Percentiles rank a stretch among this genome's conserved stretches.
These are phyloP conservation scores for Marasmarcha lunaedactyla DNA, from an alignment of 2,888 invertebrate genomes.

Conservation along the genomic window DNA sequence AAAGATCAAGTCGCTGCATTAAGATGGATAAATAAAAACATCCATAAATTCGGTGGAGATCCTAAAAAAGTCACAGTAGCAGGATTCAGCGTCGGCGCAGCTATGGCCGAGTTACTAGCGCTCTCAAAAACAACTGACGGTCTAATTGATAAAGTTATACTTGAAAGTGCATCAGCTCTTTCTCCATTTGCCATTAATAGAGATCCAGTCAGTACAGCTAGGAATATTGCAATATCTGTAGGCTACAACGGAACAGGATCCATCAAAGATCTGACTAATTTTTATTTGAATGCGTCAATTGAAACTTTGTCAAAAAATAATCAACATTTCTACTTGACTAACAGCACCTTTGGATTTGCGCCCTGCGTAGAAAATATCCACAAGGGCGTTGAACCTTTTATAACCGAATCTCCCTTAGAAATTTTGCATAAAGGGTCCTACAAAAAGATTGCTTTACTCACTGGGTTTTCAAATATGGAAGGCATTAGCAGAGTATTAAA, in stretches of 20 bases:
- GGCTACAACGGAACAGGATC: conserved; percentile 43
- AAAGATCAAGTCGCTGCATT: conserved; percentile 87
- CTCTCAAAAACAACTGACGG: conserved; percentile 40
- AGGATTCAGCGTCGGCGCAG: conserved; percentile 85
- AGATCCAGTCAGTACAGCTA: conserved; percentile 46
- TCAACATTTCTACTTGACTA: conserved; percentile 42
- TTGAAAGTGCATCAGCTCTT: conserved; percentile 55
- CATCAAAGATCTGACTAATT: conserved; percentile 45
- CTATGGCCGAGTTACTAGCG: conserved; percentile 50
- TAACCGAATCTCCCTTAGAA: conserved; percentile 48
- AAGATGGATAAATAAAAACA: conserved; percentile 80
- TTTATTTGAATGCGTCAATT: conserved; percentile 35
- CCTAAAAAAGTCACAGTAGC: conserved; percentile 81
- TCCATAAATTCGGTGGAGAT: conserved; percentile 84
- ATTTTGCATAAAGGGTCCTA: conserved; percentile 33
- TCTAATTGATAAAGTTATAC: conserved; percentile 41
- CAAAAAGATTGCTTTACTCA: conserved; percentile 35
- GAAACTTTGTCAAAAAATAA: conserved; percentile 32
- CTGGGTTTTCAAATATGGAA: conserved; percentile 55
- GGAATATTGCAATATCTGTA: conserved; percentile 41
- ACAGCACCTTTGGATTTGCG: conserved; percentile 54
- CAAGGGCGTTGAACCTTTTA: conserved; percentile 31
- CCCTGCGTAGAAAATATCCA: conserved; percentile 47
- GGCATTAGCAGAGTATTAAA: conserved; percentile 45
- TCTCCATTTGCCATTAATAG: conserved; percentile 47